Evolutionary conservation across 2,797 vertebrate genomes (phyloP).

Genomic region (Paratrypauchen microcephalus): DNA sequence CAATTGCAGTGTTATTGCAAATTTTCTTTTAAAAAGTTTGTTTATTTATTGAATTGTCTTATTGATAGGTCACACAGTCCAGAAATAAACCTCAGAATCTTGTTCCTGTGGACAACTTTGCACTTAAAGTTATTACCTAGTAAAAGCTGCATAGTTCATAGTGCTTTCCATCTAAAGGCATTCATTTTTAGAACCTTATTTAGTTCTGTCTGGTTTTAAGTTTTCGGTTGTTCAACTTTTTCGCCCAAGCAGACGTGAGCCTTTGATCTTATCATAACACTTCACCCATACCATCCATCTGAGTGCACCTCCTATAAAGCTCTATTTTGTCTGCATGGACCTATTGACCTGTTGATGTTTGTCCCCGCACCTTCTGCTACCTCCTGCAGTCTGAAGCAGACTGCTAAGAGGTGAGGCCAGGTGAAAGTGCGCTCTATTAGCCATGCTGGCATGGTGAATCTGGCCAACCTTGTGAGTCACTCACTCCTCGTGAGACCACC

Average conservation of each 20-base stretch:
- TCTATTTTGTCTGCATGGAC: neutral
- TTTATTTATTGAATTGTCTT: too few relatives aligned
- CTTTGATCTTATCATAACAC: slow-evolving; percentile 5
- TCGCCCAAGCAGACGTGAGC: neutral
- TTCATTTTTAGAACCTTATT: neutral
- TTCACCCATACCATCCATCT: neutral
- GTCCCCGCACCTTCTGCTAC: neutral
- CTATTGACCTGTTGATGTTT: neutral
- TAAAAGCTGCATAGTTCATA: neutral
- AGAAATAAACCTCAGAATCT: neutral
- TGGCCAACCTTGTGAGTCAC: slow-evolving; percentile 39
- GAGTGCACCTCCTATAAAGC: neutral
- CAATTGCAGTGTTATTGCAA: too few relatives aligned
- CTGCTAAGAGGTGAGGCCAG: slow-evolving; percentile 25
- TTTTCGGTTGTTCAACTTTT: neutral
- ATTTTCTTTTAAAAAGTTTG: too few relatives aligned
- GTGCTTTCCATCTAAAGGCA: neutral
- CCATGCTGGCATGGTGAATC: slow-evolving; percentile 33
- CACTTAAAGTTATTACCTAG: neutral
- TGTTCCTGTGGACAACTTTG: neutral
- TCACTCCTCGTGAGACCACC: slow-evolving; percentile 40
- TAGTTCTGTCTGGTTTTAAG: neutral
- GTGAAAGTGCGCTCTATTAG: slow-evolving; percentile 37
- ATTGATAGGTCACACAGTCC: too few relatives aligned
- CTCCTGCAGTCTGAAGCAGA: slow-evolving; percentile 17